phyloP scores from a whole-genome alignment of 2,113 vertebrate species.

The Sinocyclocheilus grahami region DNA sequence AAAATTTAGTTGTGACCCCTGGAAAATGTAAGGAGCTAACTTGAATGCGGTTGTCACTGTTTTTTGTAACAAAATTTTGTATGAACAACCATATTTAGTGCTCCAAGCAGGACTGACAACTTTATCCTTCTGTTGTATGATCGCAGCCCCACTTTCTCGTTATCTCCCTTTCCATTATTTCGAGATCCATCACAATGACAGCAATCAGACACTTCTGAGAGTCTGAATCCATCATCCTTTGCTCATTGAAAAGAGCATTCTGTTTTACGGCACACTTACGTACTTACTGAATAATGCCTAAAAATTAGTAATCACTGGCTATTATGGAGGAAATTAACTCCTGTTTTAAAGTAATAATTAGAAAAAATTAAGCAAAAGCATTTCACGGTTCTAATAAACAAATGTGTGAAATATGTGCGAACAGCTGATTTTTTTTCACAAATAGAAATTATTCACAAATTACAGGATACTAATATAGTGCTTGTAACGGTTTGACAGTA shows the following conservation, averaged over 20 bases:
- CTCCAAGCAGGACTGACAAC: background rate
- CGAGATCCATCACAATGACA: slow-evolving; percentile 49
- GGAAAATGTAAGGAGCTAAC: background rate
- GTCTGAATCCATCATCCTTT: slow-evolving; percentile 26
- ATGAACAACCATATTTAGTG: background rate
- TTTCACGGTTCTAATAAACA: background rate
- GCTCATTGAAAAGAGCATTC: background rate
- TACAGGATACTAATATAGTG: background rate
- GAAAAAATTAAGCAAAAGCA: background rate
- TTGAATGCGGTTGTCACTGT: background rate
- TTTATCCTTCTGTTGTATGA: background rate
- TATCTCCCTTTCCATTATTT: slow-evolving; percentile 18
- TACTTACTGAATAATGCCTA: slow-evolving; percentile 7
- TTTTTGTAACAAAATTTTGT: background rate
- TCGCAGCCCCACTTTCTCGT: background rate
- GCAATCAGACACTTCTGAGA: slow-evolving; percentile 26
- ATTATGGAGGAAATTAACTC: slow-evolving; percentile 16
- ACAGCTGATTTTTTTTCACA: background rate
- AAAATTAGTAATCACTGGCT: slow-evolving; percentile 12
- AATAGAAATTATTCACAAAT: background rate
- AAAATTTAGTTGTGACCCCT: background rate
- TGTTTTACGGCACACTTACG: background rate
- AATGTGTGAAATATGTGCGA: background rate
- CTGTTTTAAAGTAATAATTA: slow-evolving; percentile 27
- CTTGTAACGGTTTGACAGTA: background rate